Evolutionary conservation across 1,140 invertebrate genomes (phyloP).

Genomic region (Episyrphus balteatus): DNA sequence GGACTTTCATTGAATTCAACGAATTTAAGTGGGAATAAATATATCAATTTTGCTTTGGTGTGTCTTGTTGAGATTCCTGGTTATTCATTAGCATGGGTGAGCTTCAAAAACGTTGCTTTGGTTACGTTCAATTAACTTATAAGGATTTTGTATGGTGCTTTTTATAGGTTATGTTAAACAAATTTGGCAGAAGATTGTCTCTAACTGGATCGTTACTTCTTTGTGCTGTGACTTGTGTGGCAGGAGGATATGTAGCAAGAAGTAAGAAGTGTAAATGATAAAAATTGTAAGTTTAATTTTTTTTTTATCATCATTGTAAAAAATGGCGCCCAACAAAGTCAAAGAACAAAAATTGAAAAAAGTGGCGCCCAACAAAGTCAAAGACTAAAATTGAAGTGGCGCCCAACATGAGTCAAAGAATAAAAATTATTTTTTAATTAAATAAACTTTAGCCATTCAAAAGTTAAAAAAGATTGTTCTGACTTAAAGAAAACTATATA

Average conservation of each 20-base stretch:
- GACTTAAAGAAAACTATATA: too few relatives aligned
- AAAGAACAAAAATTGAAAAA: too few relatives aligned
- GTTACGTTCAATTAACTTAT: not conserved
- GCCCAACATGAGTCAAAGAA: too few relatives aligned
- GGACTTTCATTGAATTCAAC: slow-evolving; percentile 59
- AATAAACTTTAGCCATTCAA: too few relatives aligned
- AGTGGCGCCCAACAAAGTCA: too few relatives aligned
- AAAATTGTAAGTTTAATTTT: too few relatives aligned
- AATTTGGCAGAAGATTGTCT: slow-evolving; percentile 42
- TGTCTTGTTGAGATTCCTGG: slow-evolving; percentile 50
- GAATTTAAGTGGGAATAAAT: slow-evolving; percentile 53
- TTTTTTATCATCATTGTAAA: too few relatives aligned
- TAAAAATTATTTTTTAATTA: too few relatives aligned
- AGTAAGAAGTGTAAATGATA: too few relatives aligned
- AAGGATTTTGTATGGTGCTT: not conserved
- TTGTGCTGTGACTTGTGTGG: slow-evolving; percentile 44
- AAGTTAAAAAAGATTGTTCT: too few relatives aligned
- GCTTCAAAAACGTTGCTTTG: slow-evolving; percentile 2
- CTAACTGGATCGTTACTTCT: slow-evolving; percentile 42
- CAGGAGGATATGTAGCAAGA: slow-evolving; percentile 29
- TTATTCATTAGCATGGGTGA: slow-evolving; percentile 38
- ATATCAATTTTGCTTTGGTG: slow-evolving; percentile 46
- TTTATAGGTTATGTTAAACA: slow-evolving; percentile 39
- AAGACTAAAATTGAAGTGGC: too few relatives aligned
- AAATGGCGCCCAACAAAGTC: too few relatives aligned